Evolutionary conservation across 2,797 vertebrate species (phyloP), one percentile per base, ranked within the genome.

Genomic region (Cetoscarus ocellatus): DNA sequence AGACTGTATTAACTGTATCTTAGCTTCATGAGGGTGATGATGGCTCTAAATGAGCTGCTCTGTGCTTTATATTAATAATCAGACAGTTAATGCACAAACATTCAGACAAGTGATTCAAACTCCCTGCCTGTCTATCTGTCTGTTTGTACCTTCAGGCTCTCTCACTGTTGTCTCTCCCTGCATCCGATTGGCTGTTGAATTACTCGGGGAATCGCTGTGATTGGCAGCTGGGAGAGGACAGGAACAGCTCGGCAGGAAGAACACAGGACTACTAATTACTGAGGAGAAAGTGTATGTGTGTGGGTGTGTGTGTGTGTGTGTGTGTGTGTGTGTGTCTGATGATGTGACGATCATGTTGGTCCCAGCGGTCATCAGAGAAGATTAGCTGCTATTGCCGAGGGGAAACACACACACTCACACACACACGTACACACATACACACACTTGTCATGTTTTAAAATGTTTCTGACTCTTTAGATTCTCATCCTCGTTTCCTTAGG

Each of bases 251-350:
- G 80, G 68, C 69, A 72, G 66, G 39, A 70, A 72, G 75, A 85
- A 83, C 82, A 79, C 75, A 81, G n/a, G 77, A 80, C 74, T 52
- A 70, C 79, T 82, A 86, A 86, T 86, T 80, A 82, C 67, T 77
- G 67, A 53, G 56, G 47, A 50, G 60, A 19, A 47, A 38, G 59
- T 38, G 63, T 61, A 36, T 36, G 61, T 59, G 73, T 50, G 60
- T 39, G 45, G 40, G 60, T 59, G 45, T 42, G 52, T 48, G 63
- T 47, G 49, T 63, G 61, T 36, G 61, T 50, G 60, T 39, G 45
- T 50, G 60, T 59, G 45, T 42, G 52, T 48, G 63, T 47, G 49
- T 63, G 61, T 36, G 61, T 38, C n/a, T 58, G 75, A 79, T 77
- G 71, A 70, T 69, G 74, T 82, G 80, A 78, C 75, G 66, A 71